Evolutionary conservation across 2,797 vertebrate genomes (phyloP).

Genomic region (Rhabdophis nuchalis): DNA sequence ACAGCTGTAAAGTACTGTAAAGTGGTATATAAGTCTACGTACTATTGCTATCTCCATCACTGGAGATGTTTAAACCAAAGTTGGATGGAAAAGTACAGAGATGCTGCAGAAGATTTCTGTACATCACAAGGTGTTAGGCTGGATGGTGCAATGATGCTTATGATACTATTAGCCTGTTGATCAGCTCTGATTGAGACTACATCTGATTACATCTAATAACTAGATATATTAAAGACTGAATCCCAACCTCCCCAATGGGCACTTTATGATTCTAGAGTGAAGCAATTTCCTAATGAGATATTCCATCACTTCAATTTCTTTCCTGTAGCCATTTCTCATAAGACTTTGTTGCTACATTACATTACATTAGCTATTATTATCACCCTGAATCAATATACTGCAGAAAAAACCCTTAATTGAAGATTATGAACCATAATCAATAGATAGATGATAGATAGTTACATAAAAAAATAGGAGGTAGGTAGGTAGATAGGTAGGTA

Average conservation of each 20-base stretch:
- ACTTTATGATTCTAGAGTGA: background rate
- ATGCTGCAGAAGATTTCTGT: background rate
- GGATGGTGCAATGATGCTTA: background rate
- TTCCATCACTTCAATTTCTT: background rate
- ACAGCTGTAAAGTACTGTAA: too few species aligned
- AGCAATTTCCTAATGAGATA: background rate
- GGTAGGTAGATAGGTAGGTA: too few species aligned
- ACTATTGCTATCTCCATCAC: background rate
- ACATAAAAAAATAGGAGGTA: too few species aligned
- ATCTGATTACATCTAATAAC: background rate
- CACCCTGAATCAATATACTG: background rate
- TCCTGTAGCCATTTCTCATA: background rate
- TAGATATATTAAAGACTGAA: background rate
- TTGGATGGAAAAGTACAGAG: background rate
- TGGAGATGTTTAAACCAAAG: background rate
- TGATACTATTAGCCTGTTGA: background rate
- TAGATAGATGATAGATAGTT: too few species aligned
- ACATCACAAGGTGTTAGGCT: background rate
- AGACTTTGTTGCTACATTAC: background rate
- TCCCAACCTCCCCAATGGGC: background rate
- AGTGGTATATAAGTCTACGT: too few species aligned
- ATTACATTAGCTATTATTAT: background rate
- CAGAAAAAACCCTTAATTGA: background rate
- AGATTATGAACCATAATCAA: background rate
- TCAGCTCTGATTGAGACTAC: background rate